Percentiles rank a stretch among this genome's conserved stretches.
Evolutionary conservation across 2,888 invertebrate species (phyloP).

Genomic region (Phortica okadai): DNA sequence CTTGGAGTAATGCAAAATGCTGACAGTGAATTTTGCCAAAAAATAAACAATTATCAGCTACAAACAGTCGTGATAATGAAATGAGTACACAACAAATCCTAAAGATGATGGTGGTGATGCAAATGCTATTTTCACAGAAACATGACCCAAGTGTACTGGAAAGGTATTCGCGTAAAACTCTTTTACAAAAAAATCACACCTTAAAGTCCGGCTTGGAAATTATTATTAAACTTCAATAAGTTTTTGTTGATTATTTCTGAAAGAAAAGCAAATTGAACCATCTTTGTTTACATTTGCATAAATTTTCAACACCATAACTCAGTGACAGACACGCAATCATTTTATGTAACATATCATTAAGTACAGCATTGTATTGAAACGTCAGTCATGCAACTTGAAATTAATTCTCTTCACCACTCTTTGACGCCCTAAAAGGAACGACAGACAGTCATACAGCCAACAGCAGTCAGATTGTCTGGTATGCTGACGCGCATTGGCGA

Average conservation of each 20-base stretch:
- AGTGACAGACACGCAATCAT: neutral
- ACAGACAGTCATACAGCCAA: neutral
- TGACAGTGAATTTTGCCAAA: neutral
- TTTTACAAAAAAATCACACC: too few species aligned
- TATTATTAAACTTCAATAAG: too few species aligned
- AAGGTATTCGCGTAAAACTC: too few species aligned
- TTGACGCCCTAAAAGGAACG: neutral
- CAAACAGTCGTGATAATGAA: neutral
- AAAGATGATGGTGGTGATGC: neutral
- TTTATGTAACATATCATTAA: neutral
- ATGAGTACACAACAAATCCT: neutral
- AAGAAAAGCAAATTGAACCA: too few species aligned
- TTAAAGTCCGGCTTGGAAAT: too few species aligned
- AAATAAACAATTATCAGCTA: neutral
- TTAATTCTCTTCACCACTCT: neutral
- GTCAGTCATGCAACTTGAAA: neutral
- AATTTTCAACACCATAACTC: conserved; percentile 11
- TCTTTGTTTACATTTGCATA: neutral
- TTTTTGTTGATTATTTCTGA: too few species aligned
- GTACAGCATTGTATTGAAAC: neutral
- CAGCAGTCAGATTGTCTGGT: neutral
- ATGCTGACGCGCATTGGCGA: neutral
- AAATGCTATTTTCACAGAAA: too few species aligned
- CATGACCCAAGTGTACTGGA: too few species aligned
- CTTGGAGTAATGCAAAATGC: neutral